Evolutionary conservation across 2,888 invertebrate genomes (phyloP).

Genomic region (Cryptus armator): DNA sequence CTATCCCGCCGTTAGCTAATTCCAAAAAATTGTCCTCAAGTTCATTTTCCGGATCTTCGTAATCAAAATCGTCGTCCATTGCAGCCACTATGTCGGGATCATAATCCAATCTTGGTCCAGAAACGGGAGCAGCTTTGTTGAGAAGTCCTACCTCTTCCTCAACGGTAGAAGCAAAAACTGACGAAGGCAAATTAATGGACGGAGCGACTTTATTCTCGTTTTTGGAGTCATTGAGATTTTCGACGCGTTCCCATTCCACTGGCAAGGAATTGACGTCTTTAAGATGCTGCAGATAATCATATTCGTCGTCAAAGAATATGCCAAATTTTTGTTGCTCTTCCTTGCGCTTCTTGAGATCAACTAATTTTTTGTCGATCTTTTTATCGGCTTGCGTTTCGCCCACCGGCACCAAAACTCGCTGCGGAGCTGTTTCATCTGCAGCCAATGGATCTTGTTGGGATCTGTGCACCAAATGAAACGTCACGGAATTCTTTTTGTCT

Average conservation of each 20-base stretch:
- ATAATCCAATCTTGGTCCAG: slow-evolving; percentile 89
- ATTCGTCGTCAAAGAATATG: slow-evolving; percentile 97
- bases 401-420: slow-evolving; percentile 92
- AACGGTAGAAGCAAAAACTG: slow-evolving; percentile 94
- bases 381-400: slow-evolving; percentile 73
- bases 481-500: slow-evolving; percentile 95
- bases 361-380: slow-evolving; percentile 64
- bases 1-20: slow-evolving; percentile 89
- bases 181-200: slow-evolving; percentile 91
- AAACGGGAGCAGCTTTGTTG: slow-evolving; percentile 92
- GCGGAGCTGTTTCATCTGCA: slow-evolving; percentile 95
- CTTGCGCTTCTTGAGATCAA: slow-evolving; percentile 86
- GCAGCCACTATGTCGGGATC: slow-evolving; percentile 98
- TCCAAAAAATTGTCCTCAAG: slow-evolving; percentile 97
- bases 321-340: slow-evolving; percentile 95
- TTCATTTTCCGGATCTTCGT: slow-evolving; percentile 92
- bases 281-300: slow-evolving; percentile 97
- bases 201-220: slow-evolving; percentile 78
- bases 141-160: slow-evolving; percentile 95
- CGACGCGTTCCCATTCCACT: slow-evolving; percentile 86
- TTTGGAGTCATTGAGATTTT: slow-evolving; percentile 74
- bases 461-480: slow-evolving; percentile 96
- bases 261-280: slow-evolving; percentile 88
- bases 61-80: slow-evolving; percentile 97
- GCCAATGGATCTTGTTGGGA: slow-evolving; percentile 97